Base-by-base conservation (phyloP, 2,797 vertebrate genomes). In the Cuculus canorus region DNA sequence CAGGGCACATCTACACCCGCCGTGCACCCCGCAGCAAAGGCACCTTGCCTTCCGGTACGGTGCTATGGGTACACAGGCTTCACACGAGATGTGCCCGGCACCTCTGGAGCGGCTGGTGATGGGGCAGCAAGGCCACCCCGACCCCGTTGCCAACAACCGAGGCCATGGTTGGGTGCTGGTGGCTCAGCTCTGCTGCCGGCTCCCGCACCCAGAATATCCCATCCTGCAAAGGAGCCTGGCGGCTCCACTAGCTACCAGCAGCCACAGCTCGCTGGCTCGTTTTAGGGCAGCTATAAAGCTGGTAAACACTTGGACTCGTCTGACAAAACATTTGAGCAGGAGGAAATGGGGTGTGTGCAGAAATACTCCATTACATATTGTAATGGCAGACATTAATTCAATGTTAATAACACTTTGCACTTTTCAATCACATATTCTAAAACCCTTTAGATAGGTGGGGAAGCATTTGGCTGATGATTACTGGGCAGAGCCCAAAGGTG, bases 301-400 rank as follows among this genome's bases (percentile, higher is more conserved):
- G 63, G 92, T 92, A 95, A 95, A 96, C 91, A 95, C 80, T 94
- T 91, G 96, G 96, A 90, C 92, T 92, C 9, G 76, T 87, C 86
- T 82, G 89, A 89, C 93, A 92, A 86, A 93, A 95, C 89, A 72
- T 27, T 66, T 1, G 35, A 94, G 93, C 87, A 96, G 90, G 90
- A 95, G 92, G 95, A 95, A 96, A 73, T 47, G 80, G 90, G 94
- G 93, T 91, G 93, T 93, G 89, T 93, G 91, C 84, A 93, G 85
- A 93, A 92, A 90, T 69, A 80, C 92, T 91, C 90, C 78, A 95
- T 96, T 91, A 92, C 86, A 93, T 95, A 96, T 94, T 96, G 83
- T 96, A 95, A 96, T 95, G 91, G 94, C 86, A 95, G 96, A 95
- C 93, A 92, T 96, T 95, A 96, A 96, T 96, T 96, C 94, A 95